Conservation (phyloP, 92 coral and sea anemone genomes). For the Scolanthus callimorphus region DNA sequence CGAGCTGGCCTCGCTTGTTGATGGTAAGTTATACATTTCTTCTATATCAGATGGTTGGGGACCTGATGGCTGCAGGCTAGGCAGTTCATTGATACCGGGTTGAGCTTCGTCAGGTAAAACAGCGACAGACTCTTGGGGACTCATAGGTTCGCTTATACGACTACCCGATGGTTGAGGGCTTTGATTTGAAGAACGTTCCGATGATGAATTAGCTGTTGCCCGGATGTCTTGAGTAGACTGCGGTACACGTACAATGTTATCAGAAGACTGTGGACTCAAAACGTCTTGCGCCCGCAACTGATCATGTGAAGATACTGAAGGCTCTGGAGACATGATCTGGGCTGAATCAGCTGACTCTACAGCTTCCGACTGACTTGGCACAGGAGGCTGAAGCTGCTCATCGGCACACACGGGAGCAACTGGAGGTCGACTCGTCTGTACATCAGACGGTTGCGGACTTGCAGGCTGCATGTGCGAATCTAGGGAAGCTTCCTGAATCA, state of each 20-base stretch:
- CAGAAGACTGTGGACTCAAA: slow-evolving; percentile 35
- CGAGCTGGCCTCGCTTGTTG: too few relatives aligned
- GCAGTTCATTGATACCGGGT: too few relatives aligned
- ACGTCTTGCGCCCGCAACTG: neutral
- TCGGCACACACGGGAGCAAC: too few relatives aligned
- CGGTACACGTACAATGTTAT: neutral
- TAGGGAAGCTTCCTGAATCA: too few relatives aligned
- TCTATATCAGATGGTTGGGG: too few relatives aligned
- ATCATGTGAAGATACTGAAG: neutral
- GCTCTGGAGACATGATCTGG: slow-evolving; percentile 1
- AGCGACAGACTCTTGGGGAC: too few relatives aligned
- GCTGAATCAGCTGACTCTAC: slow-evolving; percentile 14
- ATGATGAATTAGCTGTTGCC: slow-evolving; percentile 2
- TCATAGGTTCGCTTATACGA: neutral
- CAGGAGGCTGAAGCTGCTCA: slow-evolving; percentile 7
- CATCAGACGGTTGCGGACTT: neutral
- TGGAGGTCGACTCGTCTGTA: neutral
- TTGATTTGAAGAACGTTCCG: neutral
- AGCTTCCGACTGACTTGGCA: neutral
- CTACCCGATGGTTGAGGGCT: slow-evolving; percentile 25
- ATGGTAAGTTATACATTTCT: too few relatives aligned
- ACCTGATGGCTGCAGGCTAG: too few relatives aligned
- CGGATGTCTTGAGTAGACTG: slow-evolving; percentile 1
- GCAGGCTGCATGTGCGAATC: too few relatives aligned
- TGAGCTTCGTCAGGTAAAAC: too few relatives aligned